Base-by-base conservation (phyloP, 2,113 vertebrate species). In the Neomonachus schauinslandi region DNA sequence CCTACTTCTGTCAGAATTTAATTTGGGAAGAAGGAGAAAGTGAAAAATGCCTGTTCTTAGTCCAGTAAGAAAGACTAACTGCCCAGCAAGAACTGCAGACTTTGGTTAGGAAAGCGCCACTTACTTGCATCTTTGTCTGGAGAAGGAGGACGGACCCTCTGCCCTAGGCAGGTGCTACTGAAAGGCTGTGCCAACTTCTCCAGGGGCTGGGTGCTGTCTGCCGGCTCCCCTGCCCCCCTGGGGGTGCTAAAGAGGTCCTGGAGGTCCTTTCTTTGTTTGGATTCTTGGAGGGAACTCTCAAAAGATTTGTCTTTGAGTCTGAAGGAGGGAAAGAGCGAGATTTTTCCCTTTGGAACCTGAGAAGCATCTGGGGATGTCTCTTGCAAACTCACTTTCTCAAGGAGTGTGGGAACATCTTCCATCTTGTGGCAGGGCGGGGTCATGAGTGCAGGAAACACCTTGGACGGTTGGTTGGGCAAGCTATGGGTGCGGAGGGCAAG, bases 381-480 rank as follows among this genome's bases (percentile, higher is more conserved):
- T 65, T 98, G 98, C 92, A 99, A 97, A 14, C 95, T 98, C 94
- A 99, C 99, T 96, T 98, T 99, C 88, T 99, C 99, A 1, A 99
- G 96, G 94, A 99, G 99, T 7, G 94, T 98, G 51, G 99, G 99
- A 11, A 99, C 98, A 67, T 99, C 99, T 80, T 99, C 99, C 2
- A 98, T 74, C 86, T 97, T 98, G 93, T 86, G 91, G 77, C 72
- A 83, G 46, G 92, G 28, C 3, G 94, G 16, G 86, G 96, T 82
- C 16, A 55, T 77, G 71, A 91, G 63, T 12, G 36, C 13, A 11
- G 12, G 59, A 33, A 33, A 69, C 12, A n/a, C 19, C 69, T 91
- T 97, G 71, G 82, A 91, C 49, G 77, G 51, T 71, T 63, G 85
- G 22, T 1, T 91, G 69, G 98, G 98, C 92, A 97, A 86, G 87